Evolutionary conservation across 2,797 vertebrate genomes (phyloP).

Genomic region (Cirrhinus molitorella): DNA sequence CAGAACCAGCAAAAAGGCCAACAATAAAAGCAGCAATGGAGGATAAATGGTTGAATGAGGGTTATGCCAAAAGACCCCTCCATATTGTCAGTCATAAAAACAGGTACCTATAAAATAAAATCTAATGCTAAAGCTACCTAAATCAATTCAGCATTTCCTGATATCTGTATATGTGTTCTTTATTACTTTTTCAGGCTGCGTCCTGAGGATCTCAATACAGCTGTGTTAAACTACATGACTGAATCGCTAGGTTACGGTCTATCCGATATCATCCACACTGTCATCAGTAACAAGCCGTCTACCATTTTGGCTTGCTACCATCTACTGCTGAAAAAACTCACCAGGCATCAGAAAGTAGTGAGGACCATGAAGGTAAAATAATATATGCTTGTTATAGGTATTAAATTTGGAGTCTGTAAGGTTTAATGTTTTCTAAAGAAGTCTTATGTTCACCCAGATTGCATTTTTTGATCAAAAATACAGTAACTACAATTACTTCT

Average conservation of each 20-base stretch:
- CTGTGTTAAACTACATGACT: slow-evolving; percentile 82
- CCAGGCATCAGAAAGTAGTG: slow-evolving; percentile 75
- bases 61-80: slow-evolving; percentile 77
- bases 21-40: slow-evolving; percentile 82
- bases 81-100: slow-evolving; percentile 69
- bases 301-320: slow-evolving; percentile 84
- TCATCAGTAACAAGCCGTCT: slow-evolving; percentile 84
- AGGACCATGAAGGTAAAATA: slow-evolving; percentile 77
- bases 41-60: slow-evolving; percentile 84
- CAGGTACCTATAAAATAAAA: slow-evolving; percentile 45
- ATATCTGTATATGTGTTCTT: slow-evolving; percentile 8
- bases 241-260: slow-evolving; percentile 77
- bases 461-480: not conserved
- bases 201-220: slow-evolving; percentile 79
- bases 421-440: not conserved
- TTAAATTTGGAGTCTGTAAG: not conserved
- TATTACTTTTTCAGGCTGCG: slow-evolving; percentile 71
- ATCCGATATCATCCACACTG: slow-evolving; percentile 78
- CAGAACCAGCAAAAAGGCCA: slow-evolving; percentile 82
- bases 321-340: slow-evolving; percentile 83
- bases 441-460: not conserved
- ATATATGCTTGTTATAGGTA: not conserved
- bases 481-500: not conserved
- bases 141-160: slow-evolving; percentile 1
- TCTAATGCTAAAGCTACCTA: not conserved